Conservation (phyloP, 2,113 vertebrate genomes). For the Mesocricetus auratus region DNA sequence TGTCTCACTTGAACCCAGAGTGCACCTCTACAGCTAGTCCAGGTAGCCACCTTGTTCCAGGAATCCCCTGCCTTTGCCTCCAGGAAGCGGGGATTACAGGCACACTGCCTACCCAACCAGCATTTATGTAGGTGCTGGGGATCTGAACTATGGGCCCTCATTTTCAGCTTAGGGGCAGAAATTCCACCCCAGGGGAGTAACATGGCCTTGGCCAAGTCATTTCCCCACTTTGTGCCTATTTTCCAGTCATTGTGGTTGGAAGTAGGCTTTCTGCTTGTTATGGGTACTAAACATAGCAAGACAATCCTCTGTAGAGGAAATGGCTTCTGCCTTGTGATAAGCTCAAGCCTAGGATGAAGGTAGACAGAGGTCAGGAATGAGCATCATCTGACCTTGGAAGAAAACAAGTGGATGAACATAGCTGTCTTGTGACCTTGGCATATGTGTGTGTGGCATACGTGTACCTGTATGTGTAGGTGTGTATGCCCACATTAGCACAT, state of each 20-base stretch:
- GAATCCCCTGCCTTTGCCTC: background rate
- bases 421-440: conserved; percentile 51
- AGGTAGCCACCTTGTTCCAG: background rate
- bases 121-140: background rate
- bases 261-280: conserved; percentile 9
- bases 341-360: background rate
- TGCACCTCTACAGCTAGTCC: background rate
- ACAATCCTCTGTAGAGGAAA: conserved; percentile 27
- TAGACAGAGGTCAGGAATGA: background rate
- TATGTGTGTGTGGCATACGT: background rate
- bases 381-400: conserved; percentile 34
- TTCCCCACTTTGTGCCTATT: conserved; percentile 21
- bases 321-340: background rate
- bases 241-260: background rate
- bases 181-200: background rate
- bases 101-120: background rate
- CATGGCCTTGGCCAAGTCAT: conserved; percentile 45
- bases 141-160: background rate
- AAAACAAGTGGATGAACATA: background rate
- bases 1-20: background rate
- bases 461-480: background rate
- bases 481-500: background rate
- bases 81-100: background rate
- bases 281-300: background rate
- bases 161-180: background rate